Conservation (phyloP, 2,888 invertebrate species). For the Branchellion lobata region DNA sequence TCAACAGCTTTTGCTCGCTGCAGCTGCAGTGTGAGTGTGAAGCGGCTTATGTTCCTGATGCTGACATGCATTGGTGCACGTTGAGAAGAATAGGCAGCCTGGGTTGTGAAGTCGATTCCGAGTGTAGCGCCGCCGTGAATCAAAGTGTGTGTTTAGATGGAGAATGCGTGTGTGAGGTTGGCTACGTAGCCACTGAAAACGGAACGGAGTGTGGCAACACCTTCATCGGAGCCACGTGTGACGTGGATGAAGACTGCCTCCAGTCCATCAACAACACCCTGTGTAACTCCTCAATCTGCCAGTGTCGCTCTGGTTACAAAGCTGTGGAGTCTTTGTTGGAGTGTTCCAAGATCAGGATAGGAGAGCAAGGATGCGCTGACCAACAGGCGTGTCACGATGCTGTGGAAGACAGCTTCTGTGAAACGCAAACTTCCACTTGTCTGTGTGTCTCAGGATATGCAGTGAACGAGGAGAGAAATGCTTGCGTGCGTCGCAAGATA, state of each 20-base stretch:
- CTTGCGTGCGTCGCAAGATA: constrained; percentile 16
- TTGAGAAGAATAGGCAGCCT: constrained; percentile 36
- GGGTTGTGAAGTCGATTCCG: constrained; percentile 29
- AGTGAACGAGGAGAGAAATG: neutral
- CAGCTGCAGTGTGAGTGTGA: constrained; percentile 27
- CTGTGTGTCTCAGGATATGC: constrained; percentile 33
- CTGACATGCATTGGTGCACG: neutral
- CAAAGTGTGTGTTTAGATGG: constrained; percentile 22
- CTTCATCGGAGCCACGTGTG: constrained; percentile 42
- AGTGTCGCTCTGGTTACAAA: constrained; percentile 40
- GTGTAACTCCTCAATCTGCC: constrained; percentile 44
- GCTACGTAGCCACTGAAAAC: constrained; percentile 32
- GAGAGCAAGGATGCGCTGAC: neutral
- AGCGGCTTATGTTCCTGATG: constrained; percentile 22
- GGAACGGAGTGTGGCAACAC: constrained; percentile 31
- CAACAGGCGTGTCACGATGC: neutral
- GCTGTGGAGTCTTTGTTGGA: neutral
- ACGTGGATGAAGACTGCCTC: constrained; percentile 30
- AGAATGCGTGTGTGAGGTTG: constrained; percentile 40
- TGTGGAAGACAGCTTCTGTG: constrained; percentile 4
- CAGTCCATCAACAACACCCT: constrained; percentile 38
- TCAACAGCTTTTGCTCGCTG: constrained; percentile 17
- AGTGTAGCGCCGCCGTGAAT: constrained; percentile 38
- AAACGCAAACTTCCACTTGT: neutral
- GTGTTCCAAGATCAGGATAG: constrained; percentile 16